These are phyloP conservation scores for Cetonia aurata DNA, from an alignment of 2,888 invertebrate species.

Conservation along the genomic window DNA sequence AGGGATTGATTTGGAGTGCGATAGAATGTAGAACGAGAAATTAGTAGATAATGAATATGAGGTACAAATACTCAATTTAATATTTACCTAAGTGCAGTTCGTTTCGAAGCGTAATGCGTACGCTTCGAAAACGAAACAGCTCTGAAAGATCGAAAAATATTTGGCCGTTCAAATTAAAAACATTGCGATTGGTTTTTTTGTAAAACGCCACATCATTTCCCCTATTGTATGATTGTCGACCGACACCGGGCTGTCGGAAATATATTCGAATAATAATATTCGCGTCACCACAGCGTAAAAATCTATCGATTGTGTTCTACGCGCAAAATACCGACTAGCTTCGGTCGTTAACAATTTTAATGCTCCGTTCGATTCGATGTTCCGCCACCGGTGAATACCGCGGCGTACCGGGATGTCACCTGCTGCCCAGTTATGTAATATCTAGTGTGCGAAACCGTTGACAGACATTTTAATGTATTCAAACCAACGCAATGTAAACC, in stretches of 20 bases:
- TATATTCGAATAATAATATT: constrained; percentile 18
- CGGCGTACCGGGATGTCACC: constrained; percentile 31
- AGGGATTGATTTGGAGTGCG: too few relatives aligned
- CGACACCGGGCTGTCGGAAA: neutral
- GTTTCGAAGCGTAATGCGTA: too few relatives aligned
- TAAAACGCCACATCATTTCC: too few relatives aligned
- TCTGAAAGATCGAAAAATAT: too few relatives aligned
- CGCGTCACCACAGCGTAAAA: constrained; percentile 23
- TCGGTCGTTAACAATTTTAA: constrained; percentile 28
- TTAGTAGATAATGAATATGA: too few relatives aligned
- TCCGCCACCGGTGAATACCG: neutral
- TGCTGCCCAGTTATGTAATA: constrained; percentile 26
- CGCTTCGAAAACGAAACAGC: too few relatives aligned
- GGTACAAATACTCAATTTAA: too few relatives aligned
- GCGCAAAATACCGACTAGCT: constrained; percentile 12
- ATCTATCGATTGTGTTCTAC: constrained; percentile 24
- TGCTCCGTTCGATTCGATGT: constrained; percentile 1
- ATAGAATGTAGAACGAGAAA: too few relatives aligned
- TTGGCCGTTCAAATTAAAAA: too few relatives aligned
- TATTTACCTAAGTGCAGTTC: too few relatives aligned
- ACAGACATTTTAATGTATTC: constrained; percentile 41
- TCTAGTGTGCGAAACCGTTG: constrained; percentile 28
- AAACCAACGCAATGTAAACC: constrained; percentile 27
- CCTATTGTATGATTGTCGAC: too few relatives aligned
- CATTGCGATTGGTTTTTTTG: too few relatives aligned